These are phyloP conservation scores for Liparis tanakae DNA, from an alignment of 2,797 vertebrate genomes.

Conservation along the genomic window DNA sequence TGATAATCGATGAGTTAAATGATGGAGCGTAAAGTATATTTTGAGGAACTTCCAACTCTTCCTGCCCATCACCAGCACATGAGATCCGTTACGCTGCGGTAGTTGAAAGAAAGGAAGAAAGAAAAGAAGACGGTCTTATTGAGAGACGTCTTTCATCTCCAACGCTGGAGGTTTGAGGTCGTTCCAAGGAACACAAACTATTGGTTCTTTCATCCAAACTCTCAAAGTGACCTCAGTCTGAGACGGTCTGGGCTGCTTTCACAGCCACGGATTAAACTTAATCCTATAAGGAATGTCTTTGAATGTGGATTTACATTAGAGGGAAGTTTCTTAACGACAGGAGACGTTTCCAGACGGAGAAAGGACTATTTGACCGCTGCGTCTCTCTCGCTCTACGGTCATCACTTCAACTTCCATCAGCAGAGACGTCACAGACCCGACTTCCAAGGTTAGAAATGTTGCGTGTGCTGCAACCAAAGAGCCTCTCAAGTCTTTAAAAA, in stretches of 20 bases:
- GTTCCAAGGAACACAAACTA: conserved; percentile 59
- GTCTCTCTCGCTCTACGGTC: neutral
- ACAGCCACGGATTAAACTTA: conserved; percentile 70
- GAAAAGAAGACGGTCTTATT: conserved; percentile 50
- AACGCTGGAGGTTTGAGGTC: conserved; percentile 39
- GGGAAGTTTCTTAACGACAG: conserved; percentile 23
- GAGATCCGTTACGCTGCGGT: conserved; percentile 15
- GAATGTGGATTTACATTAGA: conserved; percentile 66
- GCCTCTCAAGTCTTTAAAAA: conserved; percentile 31
- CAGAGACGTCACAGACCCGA: neutral
- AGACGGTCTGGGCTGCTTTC: conserved; percentile 63
- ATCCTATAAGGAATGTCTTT: conserved; percentile 69
- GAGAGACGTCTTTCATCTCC: conserved; percentile 47
- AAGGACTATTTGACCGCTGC: conserved; percentile 15
- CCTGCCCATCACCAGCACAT: conserved; percentile 11
- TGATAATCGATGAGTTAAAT: too few relatives aligned
- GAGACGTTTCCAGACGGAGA: conserved; percentile 43
- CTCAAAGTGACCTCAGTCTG: conserved; percentile 37
- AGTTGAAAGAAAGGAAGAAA: neutral
- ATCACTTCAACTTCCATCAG: too few relatives aligned
- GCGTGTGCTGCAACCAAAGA: conserved; percentile 28
- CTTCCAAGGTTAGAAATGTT: conserved; percentile 11
- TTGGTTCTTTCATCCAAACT: conserved; percentile 52
- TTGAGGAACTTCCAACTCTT: neutral
- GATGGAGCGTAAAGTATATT: too few relatives aligned